These are phyloP conservation scores for Lithobates pipiens DNA, from an alignment of 2,797 vertebrate genomes.

Conservation along the genomic window DNA sequence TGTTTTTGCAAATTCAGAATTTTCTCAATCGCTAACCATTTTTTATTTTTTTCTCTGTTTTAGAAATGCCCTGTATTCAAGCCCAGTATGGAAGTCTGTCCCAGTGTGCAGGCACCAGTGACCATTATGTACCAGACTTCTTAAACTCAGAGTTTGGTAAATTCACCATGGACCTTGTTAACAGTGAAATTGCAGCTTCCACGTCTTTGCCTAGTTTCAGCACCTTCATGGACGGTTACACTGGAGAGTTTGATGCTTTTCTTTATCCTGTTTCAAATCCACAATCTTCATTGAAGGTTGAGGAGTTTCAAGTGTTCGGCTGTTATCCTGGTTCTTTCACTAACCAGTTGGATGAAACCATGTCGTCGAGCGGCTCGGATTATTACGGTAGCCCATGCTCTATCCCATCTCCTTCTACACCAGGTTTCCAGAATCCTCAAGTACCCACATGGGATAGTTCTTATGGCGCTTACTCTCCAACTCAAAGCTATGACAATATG, in stretches of 20 bases:
- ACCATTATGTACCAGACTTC: conserved; percentile 82
- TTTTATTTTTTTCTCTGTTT: conserved; percentile 34
- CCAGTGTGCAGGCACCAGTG: conserved; percentile 75
- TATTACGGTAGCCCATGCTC: conserved; percentile 90
- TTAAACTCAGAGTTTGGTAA: conserved; percentile 84
- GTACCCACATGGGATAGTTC: conserved; percentile 84
- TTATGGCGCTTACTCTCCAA: conserved; percentile 84
- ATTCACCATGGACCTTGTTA: conserved; percentile 82
- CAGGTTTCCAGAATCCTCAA: conserved; percentile 84
- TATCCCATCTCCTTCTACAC: conserved; percentile 84
- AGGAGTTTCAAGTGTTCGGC: conserved; percentile 91
- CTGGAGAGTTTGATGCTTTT: conserved; percentile 87
- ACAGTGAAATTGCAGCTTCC: conserved; percentile 71
- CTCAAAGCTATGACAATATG: conserved; percentile 77
- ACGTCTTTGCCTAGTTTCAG: conserved; percentile 87
- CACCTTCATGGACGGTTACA: conserved; percentile 86
- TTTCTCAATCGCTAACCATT: not conserved
- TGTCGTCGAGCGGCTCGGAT: conserved; percentile 88
- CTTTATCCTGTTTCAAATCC: conserved; percentile 79
- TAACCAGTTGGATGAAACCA: conserved; percentile 83
- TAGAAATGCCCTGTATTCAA: conserved; percentile 96
- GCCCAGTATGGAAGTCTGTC: conserved; percentile 84
- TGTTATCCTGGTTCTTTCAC: conserved; percentile 88
- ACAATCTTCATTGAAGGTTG: conserved; percentile 81
- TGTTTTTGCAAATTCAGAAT: not conserved